These are phyloP conservation scores for Littorina saxatilis DNA, from an alignment of 1,140 invertebrate species.

Conservation along the genomic window DNA sequence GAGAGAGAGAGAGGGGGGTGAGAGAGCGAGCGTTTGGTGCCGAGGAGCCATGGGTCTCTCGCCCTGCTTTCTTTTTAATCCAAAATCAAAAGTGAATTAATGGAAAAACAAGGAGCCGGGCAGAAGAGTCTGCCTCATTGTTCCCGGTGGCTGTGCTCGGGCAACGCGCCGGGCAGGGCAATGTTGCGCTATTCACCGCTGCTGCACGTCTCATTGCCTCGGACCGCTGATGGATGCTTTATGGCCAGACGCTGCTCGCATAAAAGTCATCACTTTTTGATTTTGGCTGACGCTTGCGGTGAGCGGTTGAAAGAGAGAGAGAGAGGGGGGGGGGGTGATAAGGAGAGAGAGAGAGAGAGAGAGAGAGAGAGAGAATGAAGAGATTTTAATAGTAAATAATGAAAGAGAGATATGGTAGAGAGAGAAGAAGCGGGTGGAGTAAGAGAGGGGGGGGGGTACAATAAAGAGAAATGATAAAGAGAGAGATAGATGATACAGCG, in stretches of 20 bases:
- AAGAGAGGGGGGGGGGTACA: not conserved
- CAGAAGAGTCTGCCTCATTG: not conserved
- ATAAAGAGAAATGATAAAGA: too few relatives aligned
- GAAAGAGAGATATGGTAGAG: not conserved
- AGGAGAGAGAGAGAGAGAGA: not conserved
- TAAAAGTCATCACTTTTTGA: conserved; percentile 5
- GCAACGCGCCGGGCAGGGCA: too few relatives aligned
- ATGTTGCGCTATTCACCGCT: not conserved
- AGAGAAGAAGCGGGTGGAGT: not conserved
- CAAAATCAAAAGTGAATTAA: not conserved
- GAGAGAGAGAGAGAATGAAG: not conserved
- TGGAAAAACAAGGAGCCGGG: too few relatives aligned
- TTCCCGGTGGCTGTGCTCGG: not conserved
- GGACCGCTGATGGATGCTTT: not conserved
- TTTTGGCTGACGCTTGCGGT: not conserved
- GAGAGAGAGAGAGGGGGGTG: not conserved
- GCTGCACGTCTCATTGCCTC: not conserved
- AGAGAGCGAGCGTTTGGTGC: not conserved
- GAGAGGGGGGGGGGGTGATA: not conserved
- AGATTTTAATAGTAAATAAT: too few relatives aligned
- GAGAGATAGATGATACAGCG: too few relatives aligned
- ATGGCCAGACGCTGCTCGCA: not conserved
- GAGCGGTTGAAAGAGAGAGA: not conserved
- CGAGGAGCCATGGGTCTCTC: not conserved
- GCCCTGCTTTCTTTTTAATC: not conserved